These are phyloP conservation scores for Pseudomugil tenellus DNA, from an alignment of 2,797 vertebrate species.

Conservation along the genomic window DNA sequence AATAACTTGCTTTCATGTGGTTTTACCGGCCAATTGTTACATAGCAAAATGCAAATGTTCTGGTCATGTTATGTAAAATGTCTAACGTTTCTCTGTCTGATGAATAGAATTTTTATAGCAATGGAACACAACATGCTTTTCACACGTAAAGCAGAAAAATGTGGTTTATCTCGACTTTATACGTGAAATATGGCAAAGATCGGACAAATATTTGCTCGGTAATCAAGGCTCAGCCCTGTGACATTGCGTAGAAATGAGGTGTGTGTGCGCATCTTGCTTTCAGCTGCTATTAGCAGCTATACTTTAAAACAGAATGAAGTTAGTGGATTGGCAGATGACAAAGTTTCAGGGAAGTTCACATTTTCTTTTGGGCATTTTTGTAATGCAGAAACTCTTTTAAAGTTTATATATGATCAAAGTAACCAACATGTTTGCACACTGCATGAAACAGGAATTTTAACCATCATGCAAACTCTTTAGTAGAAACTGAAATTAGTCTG, in stretches of 20 bases:
- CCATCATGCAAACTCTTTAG: neutral
- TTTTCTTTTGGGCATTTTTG: neutral
- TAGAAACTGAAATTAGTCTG: slow-evolving; percentile 20
- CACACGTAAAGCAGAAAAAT: neutral
- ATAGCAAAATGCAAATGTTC: neutral
- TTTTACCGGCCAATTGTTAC: neutral
- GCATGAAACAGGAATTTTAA: neutral
- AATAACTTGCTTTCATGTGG: neutral
- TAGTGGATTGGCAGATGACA: neutral
- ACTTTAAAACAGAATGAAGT: no score
- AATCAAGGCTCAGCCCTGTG: no score
- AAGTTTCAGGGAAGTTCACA: neutral
- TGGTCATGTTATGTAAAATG: neutral
- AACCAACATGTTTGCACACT: neutral
- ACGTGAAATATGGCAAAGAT: neutral
- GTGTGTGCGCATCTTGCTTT: neutral
- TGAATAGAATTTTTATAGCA: neutral
- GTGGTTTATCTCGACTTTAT: neutral
- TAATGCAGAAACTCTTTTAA: neutral
- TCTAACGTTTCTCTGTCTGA: neutral
- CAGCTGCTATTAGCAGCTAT: no score
- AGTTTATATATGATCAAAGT: no score
- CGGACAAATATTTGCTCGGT: neutral
- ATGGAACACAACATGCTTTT: neutral
- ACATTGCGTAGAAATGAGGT: no score